Conservation (phyloP, 2,888 invertebrate species). For the Glaucopsyche alexis region DNA sequence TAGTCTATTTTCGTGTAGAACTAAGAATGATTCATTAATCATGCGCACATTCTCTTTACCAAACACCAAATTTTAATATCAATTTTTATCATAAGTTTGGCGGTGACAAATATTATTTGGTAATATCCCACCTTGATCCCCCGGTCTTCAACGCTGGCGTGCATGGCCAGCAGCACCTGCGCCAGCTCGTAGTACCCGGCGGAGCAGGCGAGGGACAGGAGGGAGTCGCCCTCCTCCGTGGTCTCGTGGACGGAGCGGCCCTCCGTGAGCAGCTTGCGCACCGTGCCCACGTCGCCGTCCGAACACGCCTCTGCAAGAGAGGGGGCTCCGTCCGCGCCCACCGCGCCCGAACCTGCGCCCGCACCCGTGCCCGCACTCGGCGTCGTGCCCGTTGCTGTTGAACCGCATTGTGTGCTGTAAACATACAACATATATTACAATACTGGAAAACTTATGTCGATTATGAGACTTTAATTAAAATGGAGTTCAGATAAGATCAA, state of each 20-base stretch:
- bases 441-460: too few species aligned
- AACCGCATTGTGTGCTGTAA: conserved; percentile 70
- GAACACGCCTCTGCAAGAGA: conserved; percentile 95
- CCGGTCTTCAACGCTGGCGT: conserved; percentile 97
- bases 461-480: too few species aligned
- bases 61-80: too few species aligned
- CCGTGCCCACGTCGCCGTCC: conserved; percentile 96
- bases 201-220: conserved; percentile 97
- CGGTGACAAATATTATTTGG: too few species aligned
- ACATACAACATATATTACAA: conserved; percentile 9
- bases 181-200: conserved; percentile 98
- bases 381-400: conserved; percentile 66
- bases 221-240: conserved; percentile 97
- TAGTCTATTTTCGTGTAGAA: too few species aligned
- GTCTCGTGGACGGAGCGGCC: conserved; percentile 97
- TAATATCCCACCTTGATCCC: conserved; percentile 86
- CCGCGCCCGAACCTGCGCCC: conserved; percentile 73
- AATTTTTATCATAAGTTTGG: too few species aligned
- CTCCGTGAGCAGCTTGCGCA: conserved; percentile 94
- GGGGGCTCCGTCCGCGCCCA: conserved; percentile 80
- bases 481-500: conserved; percentile 75
- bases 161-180: conserved; percentile 97
- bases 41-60: too few species aligned
- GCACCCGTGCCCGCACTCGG: conserved; percentile 56
- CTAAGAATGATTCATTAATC: too few species aligned